Conservation (phyloP, 2,888 invertebrate genomes). For the Zygaena filipendulae region DNA sequence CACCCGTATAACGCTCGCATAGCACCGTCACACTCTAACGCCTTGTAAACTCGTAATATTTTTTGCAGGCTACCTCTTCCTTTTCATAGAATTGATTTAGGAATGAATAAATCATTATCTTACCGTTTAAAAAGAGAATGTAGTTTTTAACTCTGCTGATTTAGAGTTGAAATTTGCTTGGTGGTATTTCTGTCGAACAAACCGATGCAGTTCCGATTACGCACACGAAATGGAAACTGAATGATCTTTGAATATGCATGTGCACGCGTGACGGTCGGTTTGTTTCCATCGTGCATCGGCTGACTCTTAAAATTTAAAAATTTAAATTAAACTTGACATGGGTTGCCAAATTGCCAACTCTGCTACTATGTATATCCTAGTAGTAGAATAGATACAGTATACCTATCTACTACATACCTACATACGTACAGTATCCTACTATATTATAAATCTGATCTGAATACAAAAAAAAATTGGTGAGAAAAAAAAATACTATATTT, state of each 20-base stretch:
- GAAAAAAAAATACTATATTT: no score
- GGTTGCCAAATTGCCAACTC: no score
- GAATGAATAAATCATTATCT: slow-evolving; percentile 47
- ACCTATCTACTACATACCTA: no score
- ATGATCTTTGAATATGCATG: slow-evolving; percentile 62
- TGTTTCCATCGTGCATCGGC: no score
- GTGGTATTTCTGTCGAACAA: slow-evolving; percentile 21
- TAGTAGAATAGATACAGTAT: no score
- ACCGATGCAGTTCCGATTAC: slow-evolving; percentile 55
- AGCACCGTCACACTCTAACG: slow-evolving; percentile 47
- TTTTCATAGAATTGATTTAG: slow-evolving; percentile 40
- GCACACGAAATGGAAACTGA: slow-evolving; percentile 56
- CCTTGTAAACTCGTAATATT: slow-evolving; percentile 32
- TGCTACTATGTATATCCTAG: no score
- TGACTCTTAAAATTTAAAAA: no score
- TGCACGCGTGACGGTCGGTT: slow-evolving; percentile 32
- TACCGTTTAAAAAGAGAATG: slow-evolving; percentile 19
- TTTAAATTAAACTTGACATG: no score
- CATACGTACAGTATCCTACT: no score
- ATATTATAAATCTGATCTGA: no score
- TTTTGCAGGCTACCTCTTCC: slow-evolving; percentile 42
- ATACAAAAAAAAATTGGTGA: no score
- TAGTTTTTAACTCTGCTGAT: slow-evolving; percentile 17
- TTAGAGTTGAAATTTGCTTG: slow-evolving; percentile 36
- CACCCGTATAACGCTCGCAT: slow-evolving; percentile 33